These are phyloP conservation scores for Chanos chanos DNA, from an alignment of 2,797 vertebrate genomes.

Conservation along the genomic window DNA sequence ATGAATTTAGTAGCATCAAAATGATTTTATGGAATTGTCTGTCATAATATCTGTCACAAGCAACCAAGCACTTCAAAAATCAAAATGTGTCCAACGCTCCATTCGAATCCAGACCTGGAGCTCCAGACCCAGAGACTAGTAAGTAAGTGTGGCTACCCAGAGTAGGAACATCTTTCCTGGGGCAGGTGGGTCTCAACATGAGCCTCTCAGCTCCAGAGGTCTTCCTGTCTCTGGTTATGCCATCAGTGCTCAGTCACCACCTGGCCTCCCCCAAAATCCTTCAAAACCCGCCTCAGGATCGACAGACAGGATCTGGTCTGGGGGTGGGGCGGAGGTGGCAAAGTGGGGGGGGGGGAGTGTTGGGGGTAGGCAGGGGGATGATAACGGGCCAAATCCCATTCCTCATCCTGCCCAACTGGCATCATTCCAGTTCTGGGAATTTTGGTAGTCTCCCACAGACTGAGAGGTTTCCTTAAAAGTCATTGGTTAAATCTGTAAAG, in stretches of 20 bases:
- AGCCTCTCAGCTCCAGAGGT: conserved; percentile 20
- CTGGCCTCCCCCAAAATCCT: conserved; percentile 40
- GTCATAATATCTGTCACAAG: too few species aligned
- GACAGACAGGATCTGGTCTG: conserved; percentile 61
- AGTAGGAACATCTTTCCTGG: conserved; percentile 20
- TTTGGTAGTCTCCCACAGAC: conserved; percentile 11
- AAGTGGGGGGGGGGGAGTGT: too few species aligned
- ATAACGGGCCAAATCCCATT: conserved; percentile 52
- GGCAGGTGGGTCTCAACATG: conserved; percentile 54
- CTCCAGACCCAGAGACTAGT: too few species aligned
- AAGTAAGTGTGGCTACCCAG: conserved; percentile 31
- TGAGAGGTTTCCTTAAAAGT: too few species aligned
- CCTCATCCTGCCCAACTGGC: background rate
- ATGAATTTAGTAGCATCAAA: too few species aligned
- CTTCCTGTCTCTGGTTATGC: conserved; percentile 32
- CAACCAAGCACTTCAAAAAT: too few species aligned
- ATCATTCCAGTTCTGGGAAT: conserved; percentile 22
- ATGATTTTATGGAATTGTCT: too few species aligned
- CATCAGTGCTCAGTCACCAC: background rate
- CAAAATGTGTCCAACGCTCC: too few species aligned
- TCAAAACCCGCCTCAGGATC: background rate
- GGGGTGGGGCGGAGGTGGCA: too few species aligned
- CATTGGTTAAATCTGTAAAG: too few species aligned
- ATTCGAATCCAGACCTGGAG: too few species aligned
- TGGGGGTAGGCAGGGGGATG: too few species aligned